These are phyloP conservation scores for Paraplagusia blochii DNA, from an alignment of 2,113 vertebrate genomes.

Conservation along the genomic window DNA sequence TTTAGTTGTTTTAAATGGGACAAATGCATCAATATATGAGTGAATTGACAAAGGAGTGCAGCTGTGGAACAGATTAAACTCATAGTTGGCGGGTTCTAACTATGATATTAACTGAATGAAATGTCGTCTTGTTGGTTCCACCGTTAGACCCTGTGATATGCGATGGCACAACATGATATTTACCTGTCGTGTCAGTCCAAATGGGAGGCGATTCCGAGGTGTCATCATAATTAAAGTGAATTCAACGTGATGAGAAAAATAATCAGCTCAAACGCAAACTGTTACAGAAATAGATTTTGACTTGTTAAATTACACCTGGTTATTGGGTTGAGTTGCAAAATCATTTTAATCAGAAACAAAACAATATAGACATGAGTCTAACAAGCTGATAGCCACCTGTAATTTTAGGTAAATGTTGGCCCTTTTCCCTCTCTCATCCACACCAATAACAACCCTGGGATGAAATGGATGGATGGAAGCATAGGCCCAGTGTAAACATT, in stretches of 20 bases:
- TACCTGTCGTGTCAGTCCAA: not conserved
- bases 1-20: too few relatives aligned
- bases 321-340: conserved; percentile 65
- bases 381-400: conserved; percentile 58
- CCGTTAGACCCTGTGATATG: conserved; percentile 18
- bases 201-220: not conserved
- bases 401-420: conserved; percentile 59
- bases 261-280: conserved; percentile 5
- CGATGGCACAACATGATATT: conserved; percentile 20
- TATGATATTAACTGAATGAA: too few relatives aligned
- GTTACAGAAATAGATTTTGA: conserved; percentile 52
- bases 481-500: too few relatives aligned
- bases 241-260: conserved; percentile 6
- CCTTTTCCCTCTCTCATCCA: too few relatives aligned
- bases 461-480: too few relatives aligned
- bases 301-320: conserved; percentile 41
- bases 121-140: too few relatives aligned
- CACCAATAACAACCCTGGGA: too few relatives aligned
- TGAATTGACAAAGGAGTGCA: too few relatives aligned
- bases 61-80: too few relatives aligned
- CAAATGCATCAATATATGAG: too few relatives aligned
- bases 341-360: conserved; percentile 49
- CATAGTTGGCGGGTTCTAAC: too few relatives aligned
- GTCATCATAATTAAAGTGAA: conserved; percentile 22
- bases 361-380: conserved; percentile 57